Evolutionary conservation across 2,797 vertebrate genomes (phyloP).

Genomic region (Echiichthys vipera): DNA sequence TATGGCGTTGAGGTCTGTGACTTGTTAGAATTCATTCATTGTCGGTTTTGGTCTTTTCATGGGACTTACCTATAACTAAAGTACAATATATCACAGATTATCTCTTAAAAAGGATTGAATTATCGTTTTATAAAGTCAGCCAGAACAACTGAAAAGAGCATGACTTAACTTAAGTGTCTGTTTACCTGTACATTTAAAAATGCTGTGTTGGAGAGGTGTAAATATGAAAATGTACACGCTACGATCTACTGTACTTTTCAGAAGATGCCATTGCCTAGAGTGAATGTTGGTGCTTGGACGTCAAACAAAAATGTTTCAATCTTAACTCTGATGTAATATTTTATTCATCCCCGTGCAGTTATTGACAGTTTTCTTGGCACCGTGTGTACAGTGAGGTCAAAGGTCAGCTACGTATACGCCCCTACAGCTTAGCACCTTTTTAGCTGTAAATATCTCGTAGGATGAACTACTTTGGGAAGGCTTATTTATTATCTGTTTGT

Average conservation of each 20-base stretch:
- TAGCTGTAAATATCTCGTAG: conserved; percentile 66
- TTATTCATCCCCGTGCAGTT: not conserved
- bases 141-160: not conserved
- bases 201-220: not conserved
- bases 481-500: conserved; percentile 79
- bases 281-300: not conserved
- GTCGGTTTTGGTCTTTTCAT: conserved; percentile 10
- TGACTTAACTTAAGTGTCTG: not conserved
- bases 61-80: not conserved
- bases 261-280: not conserved
- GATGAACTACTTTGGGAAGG: conserved; percentile 54
- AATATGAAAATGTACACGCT: conserved; percentile 18
- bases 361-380: not conserved
- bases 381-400: conserved; percentile 27
- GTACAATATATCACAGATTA: not conserved
- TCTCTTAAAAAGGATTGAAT: not conserved
- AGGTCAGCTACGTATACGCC: conserved; percentile 11
- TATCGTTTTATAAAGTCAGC: not conserved
- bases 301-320: not conserved
- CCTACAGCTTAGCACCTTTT: conserved; percentile 15
- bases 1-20: not conserved
- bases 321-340: not conserved
- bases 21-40: not conserved
- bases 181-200: not conserved
- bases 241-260: not conserved